Evolutionary conservation across 1,140 invertebrate genomes (phyloP).

Genomic region (Mamestra configurata): DNA sequence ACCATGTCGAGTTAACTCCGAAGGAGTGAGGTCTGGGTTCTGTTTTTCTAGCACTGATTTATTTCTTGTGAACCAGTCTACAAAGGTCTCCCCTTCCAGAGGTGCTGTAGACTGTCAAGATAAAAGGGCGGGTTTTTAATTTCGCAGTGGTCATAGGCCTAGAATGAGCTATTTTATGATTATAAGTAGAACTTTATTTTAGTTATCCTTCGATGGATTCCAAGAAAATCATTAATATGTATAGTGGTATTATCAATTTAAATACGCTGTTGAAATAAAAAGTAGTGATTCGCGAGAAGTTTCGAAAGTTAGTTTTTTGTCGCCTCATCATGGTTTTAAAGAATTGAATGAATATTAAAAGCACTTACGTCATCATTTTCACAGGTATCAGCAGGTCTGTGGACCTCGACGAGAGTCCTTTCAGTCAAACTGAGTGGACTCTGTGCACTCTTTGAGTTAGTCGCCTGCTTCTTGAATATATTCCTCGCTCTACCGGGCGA

Average conservation of each 20-base stretch:
- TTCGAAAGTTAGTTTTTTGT: too few relatives aligned
- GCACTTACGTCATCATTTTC: conserved; percentile 79
- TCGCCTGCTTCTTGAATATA: conserved; percentile 83
- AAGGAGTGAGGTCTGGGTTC: conserved; percentile 86
- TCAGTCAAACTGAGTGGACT: conserved; percentile 83
- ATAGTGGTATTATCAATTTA: too few relatives aligned
- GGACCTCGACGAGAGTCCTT: conserved; percentile 77
- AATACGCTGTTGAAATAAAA: too few relatives aligned
- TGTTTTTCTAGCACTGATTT: conserved; percentile 87
- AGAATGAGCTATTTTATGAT: too few relatives aligned
- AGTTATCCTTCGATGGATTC: too few relatives aligned
- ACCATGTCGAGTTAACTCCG: conserved; percentile 88
- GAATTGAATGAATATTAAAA: too few relatives aligned
- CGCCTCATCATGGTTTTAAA: too few relatives aligned
- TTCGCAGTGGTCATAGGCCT: background rate
- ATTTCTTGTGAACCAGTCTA: conserved; percentile 89
- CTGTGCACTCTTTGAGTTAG: conserved; percentile 65
- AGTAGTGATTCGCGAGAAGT: too few relatives aligned
- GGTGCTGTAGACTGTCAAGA: conserved; percentile 73
- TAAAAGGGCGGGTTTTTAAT: conserved; percentile 23
- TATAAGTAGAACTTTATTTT: too few relatives aligned
- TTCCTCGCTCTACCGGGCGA: conserved; percentile 79
- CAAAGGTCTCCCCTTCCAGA: conserved; percentile 84
- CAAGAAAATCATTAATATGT: too few relatives aligned
- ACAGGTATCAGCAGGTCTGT: conserved; percentile 59